Conservation (phyloP, 2,888 invertebrate species). For the Drosophila quinaria region DNA sequence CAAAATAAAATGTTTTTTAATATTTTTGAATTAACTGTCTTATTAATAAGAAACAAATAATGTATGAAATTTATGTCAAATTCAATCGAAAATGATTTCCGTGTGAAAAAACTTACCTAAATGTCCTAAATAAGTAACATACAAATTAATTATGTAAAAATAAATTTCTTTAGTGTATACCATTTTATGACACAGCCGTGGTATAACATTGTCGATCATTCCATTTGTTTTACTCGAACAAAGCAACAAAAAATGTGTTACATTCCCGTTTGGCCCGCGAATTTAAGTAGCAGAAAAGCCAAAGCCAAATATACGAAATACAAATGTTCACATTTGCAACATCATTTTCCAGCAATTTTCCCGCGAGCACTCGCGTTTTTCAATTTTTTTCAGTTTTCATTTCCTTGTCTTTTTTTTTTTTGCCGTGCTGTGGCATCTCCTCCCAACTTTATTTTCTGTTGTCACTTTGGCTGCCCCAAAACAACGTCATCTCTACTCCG, state of each 20-base stretch:
- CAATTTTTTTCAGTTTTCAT: conserved; percentile 30
- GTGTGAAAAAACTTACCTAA: too few relatives aligned
- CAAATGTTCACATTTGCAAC: conserved; percentile 65
- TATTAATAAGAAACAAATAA: too few relatives aligned
- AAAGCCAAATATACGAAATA: conserved; percentile 36
- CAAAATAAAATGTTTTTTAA: too few relatives aligned
- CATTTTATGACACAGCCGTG: neutral
- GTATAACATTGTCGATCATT: conserved; percentile 4
- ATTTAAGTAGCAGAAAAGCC: conserved; percentile 25
- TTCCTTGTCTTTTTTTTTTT: conserved; percentile 20
- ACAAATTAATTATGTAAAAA: neutral
- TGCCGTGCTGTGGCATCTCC: conserved; percentile 22
- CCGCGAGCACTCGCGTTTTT: conserved; percentile 41
- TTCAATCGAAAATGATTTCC: too few relatives aligned
- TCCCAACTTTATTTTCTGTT: conserved; percentile 65
- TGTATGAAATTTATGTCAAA: too few relatives aligned
- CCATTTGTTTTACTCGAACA: neutral
- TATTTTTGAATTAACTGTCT: too few relatives aligned
- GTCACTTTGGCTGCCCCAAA: conserved; percentile 45
- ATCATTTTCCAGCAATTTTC: conserved; percentile 65
- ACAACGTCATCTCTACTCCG: conserved; percentile 33
- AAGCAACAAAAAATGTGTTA: conserved; percentile 1
- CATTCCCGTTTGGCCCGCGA: conserved; percentile 7
- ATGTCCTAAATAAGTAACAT: neutral
- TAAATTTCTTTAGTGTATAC: neutral